Evolutionary conservation across 2,797 vertebrate species (phyloP).

Genomic region (Argyrosomus regius): DNA sequence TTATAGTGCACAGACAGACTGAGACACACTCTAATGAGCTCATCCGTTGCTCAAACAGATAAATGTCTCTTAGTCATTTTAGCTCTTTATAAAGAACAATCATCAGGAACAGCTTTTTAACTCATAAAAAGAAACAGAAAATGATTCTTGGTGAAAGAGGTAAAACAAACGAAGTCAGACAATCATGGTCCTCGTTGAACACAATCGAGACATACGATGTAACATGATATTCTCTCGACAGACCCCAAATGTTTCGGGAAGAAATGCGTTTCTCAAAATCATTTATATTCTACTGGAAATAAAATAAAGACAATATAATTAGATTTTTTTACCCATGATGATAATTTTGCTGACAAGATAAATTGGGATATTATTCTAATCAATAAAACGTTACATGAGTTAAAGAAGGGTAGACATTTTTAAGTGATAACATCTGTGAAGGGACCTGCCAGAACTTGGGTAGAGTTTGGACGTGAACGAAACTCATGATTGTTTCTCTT

Average conservation of each 20-base stretch:
- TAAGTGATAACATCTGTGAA: slow-evolving; percentile 56
- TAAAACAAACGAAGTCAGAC: slow-evolving; percentile 32
- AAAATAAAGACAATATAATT: slow-evolving; percentile 6
- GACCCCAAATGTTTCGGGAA: background rate
- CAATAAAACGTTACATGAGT: slow-evolving; percentile 38
- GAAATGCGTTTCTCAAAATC: slow-evolving; percentile 24
- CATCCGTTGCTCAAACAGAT: slow-evolving; percentile 52
- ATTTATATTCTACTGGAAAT: slow-evolving; percentile 13
- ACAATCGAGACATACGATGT: background rate
- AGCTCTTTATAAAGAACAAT: slow-evolving; percentile 34
- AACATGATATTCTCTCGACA: background rate
- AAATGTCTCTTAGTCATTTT: slow-evolving; percentile 55
- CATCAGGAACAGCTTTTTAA: slow-evolving; percentile 39
- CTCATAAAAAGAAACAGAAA: slow-evolving; percentile 15
- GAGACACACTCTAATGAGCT: slow-evolving; percentile 55
- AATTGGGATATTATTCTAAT: slow-evolving; percentile 35
- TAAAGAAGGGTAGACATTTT: slow-evolving; percentile 29
- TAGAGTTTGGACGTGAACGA: slow-evolving; percentile 49
- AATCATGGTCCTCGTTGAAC: background rate
- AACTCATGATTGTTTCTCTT: slow-evolving; percentile 33
- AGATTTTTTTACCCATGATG: background rate
- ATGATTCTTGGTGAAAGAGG: background rate
- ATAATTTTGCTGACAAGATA: slow-evolving; percentile 37
- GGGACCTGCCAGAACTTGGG: slow-evolving; percentile 10
- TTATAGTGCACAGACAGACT: slow-evolving; percentile 28